Conservation (phyloP, 2,888 invertebrate species). For the Diachrysia chrysitis region DNA sequence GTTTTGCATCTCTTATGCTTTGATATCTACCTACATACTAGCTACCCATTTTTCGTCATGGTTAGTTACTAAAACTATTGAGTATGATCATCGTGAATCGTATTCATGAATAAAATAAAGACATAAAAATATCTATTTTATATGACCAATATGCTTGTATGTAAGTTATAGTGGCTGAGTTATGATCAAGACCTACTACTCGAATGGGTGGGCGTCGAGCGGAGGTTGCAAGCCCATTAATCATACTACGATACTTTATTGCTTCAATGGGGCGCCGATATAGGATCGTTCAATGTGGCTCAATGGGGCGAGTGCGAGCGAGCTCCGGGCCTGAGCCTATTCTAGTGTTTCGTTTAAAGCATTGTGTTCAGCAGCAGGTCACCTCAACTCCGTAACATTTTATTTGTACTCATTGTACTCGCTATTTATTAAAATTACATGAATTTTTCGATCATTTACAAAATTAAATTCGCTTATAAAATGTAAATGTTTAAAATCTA, state of each 20-base stretch:
- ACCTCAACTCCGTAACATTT: conserved; percentile 15
- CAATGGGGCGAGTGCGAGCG: conserved; percentile 65
- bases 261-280: conserved; percentile 80
- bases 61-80: no score
- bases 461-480: neutral
- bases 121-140: conserved; percentile 47
- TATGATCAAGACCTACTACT: conserved; percentile 68
- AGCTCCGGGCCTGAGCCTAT: conserved; percentile 19
- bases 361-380: conserved; percentile 42
- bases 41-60: no score
- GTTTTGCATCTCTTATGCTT: no score
- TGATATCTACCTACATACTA: no score
- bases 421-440: conserved; percentile 17
- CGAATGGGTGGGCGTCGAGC: conserved; percentile 74
- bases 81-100: no score
- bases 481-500: neutral
- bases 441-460: neutral
- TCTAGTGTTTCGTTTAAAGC: conserved; percentile 28
- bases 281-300: conserved; percentile 68
- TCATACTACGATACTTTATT: conserved; percentile 84
- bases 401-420: conserved; percentile 6
- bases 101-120: no score
- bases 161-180: conserved; percentile 65
- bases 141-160: conserved; percentile 60
- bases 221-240: conserved; percentile 79